phyloP scores from a whole-genome alignment of 2,888 invertebrate species.

The Gisinianus flammeolus region DNA sequence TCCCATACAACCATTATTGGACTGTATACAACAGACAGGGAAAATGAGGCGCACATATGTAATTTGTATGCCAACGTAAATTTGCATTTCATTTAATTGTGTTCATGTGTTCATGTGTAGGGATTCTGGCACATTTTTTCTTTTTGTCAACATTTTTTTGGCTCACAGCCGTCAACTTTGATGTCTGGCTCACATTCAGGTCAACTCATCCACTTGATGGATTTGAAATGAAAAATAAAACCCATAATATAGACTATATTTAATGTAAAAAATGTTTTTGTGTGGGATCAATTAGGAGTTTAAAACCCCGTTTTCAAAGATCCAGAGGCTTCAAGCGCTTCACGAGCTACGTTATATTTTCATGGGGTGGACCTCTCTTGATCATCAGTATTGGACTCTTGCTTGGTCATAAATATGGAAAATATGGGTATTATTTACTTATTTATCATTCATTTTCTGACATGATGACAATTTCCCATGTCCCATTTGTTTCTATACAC shows the following conservation, averaged over 20 bases:
- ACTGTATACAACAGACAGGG: neutral
- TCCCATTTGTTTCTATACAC: no score
- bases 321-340: neutral
- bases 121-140: slow-evolving; percentile 46
- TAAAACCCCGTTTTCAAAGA: neutral
- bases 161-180: slow-evolving; percentile 50
- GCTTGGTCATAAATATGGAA: slow-evolving; percentile 8
- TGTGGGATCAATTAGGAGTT: slow-evolving; percentile 12
- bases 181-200: slow-evolving; percentile 49
- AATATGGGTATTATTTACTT: neutral
- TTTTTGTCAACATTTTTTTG: slow-evolving; percentile 50
- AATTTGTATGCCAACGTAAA: neutral
- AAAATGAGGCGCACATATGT: neutral
- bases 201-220: neutral
- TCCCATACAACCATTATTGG: neutral
- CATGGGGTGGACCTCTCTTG: slow-evolving; percentile 30
- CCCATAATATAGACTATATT: neutral
- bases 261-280: neutral
- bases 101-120: no score
- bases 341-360: neutral
- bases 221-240: neutral
- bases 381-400: neutral
- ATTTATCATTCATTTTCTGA: no score
- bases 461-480: neutral
- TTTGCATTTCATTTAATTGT: neutral